Evolutionary conservation across 2,797 vertebrate genomes (phyloP).

Genomic region (Diglossa cyanea): DNA sequence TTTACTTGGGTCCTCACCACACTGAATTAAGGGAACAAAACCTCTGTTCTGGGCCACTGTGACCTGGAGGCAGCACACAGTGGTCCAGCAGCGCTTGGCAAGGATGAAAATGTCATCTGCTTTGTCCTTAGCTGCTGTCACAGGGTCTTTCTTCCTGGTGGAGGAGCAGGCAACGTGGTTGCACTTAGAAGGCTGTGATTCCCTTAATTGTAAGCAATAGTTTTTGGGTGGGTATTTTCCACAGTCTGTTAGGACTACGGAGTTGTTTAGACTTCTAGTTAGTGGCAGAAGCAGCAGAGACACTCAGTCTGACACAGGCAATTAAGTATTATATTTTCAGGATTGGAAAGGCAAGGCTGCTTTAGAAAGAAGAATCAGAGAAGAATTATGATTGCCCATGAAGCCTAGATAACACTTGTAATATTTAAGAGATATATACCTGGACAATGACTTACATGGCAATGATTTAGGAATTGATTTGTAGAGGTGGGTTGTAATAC

Average conservation of each 20-base stretch:
- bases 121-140: background rate
- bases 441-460: background rate
- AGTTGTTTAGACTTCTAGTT: background rate
- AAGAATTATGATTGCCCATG: background rate
- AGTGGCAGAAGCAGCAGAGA: background rate
- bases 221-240: background rate
- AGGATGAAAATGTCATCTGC: background rate
- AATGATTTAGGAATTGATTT: background rate
- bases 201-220: background rate
- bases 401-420: background rate
- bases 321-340: background rate
- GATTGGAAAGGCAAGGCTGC: background rate
- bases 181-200: background rate
- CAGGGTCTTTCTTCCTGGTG: background rate
- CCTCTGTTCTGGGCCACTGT: fast-evolving
- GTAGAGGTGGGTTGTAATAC: background rate
- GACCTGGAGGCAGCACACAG: fast-evolving
- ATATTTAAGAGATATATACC: background rate
- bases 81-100: background rate
- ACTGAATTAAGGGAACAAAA: background rate
- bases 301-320: background rate
- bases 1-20: background rate
- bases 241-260: background rate
- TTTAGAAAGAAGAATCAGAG: background rate
- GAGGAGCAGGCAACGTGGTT: fast-evolving